These are phyloP conservation scores for Drosophila mercatorum DNA, from an alignment of 2,888 invertebrate genomes.

Conservation along the genomic window DNA sequence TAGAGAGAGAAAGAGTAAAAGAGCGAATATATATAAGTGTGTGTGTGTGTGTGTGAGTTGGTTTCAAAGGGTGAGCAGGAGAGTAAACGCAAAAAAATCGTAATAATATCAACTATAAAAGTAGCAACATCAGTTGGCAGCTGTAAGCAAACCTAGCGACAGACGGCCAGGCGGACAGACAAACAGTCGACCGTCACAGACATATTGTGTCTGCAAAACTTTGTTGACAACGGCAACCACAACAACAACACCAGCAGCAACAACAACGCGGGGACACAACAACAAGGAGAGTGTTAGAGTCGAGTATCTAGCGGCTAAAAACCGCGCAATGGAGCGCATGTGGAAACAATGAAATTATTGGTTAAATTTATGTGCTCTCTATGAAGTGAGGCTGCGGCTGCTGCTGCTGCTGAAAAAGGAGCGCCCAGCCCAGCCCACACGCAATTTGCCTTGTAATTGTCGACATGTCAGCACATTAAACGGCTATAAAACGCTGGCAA, in stretches of 20 bases:
- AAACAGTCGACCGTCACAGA: constrained; percentile 58
- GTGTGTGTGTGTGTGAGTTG: too few relatives aligned
- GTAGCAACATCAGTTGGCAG: constrained; percentile 77
- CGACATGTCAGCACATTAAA: constrained; percentile 76
- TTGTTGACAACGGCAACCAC: constrained; percentile 62
- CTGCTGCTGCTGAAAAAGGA: neutral
- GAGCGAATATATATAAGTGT: neutral
- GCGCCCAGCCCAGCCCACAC: neutral
- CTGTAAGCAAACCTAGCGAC: constrained; percentile 61
- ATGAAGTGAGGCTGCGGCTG: constrained; percentile 33
- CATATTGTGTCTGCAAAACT: constrained; percentile 75
- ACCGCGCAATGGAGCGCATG: constrained; percentile 67
- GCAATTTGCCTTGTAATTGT: constrained; percentile 60
- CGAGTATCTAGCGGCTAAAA: constrained; percentile 50
- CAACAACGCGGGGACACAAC: constrained; percentile 26
- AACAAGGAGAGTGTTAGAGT: constrained; percentile 49
- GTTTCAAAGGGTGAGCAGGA: constrained; percentile 1
- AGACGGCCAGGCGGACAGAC: constrained; percentile 28
- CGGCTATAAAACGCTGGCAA: constrained; percentile 66
- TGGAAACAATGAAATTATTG: constrained; percentile 76
- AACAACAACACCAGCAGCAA: constrained; percentile 27
- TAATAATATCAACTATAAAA: constrained; percentile 78
- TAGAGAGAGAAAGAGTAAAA: constrained; percentile 4
- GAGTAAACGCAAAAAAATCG: constrained; percentile 47
- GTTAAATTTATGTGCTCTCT: constrained; percentile 64